Percentiles rank a stretch among this genome's conserved stretches.
Evolutionary conservation across 2,113 vertebrate genomes (phyloP).

Genomic region (Pithys albifrons): DNA sequence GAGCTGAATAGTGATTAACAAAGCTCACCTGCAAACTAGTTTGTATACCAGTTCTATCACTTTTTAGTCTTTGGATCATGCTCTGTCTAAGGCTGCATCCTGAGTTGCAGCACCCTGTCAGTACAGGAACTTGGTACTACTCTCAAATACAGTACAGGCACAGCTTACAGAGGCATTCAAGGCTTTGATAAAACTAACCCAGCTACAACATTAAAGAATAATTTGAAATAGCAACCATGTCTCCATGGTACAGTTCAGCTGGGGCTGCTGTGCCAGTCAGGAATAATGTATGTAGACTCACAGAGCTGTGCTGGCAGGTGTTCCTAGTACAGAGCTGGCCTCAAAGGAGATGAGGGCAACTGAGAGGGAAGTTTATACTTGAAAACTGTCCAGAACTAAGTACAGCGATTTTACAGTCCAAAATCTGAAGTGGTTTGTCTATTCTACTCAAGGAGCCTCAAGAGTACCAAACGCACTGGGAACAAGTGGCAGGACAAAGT

Average conservation of each 20-base stretch:
- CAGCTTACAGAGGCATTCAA: background rate
- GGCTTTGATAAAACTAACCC: background rate
- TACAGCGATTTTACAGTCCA: background rate
- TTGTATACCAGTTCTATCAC: background rate
- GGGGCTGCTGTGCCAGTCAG: background rate
- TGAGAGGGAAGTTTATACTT: background rate
- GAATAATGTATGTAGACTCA: background rate
- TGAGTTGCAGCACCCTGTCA: fast-evolving
- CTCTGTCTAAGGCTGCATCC: background rate
- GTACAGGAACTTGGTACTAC: fast-evolving
- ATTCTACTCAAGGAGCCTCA: background rate
- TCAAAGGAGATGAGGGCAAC: background rate
- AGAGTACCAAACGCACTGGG: background rate
- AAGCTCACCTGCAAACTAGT: background rate
- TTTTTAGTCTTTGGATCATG: background rate
- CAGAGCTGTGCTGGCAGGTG: background rate
- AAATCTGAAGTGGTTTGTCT: background rate
- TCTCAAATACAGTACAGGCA: background rate
- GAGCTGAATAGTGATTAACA: background rate
- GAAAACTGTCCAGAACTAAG: background rate
- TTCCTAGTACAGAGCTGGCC: background rate
- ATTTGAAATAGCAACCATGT: background rate
- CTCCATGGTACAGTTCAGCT: background rate
- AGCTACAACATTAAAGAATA: background rate
- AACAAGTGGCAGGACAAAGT: background rate